Base-by-base conservation (phyloP, 2,888 invertebrate species). In the Hydrotaea cyrtoneurina region DNA sequence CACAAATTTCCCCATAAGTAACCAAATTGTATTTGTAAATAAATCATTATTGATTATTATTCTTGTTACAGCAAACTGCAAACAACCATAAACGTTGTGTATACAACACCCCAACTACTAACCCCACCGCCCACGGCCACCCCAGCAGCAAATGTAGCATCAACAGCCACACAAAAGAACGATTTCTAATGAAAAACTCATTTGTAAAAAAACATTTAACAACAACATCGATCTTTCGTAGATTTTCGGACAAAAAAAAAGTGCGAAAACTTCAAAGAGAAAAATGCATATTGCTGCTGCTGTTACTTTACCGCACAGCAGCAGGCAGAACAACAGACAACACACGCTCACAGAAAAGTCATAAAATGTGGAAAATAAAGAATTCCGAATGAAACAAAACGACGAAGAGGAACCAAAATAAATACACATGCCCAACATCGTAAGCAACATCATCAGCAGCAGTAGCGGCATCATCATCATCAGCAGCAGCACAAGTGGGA, bases 241-340 rank as follows among this genome's bases (percentile, higher is more conserved):
- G 13, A 13, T 69, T 46, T 69, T 39, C 21, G 46, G 43, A 7
- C 19, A 78, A 36, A 26, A 64, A 81, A 80, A 86, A 87, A 86
- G 87, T 87, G 87, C 86, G 87, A 87, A 87, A 86, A 87, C 87
- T 80, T 87, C 87, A 87, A 86, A 87, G 86, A 78, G 69, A 80
- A 85, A 80, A 64, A 39, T 73, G 66, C 76, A 77, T 71, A 23
- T 53, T 81, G 36, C 26, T 78, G 64, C 57, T 66, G 66, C 26
- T 73, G 15, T 23, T 50, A 26, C 46, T 50, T 50, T 50, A 36
- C 55, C 39, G 26, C 55, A 19, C 50, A 66, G 17, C 66, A 66
- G 11, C 46, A 46, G 46, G 31, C 62, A 36, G 19, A 7, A 5
- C 26, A 11, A 15, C 59, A 59, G 26, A 66, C 81, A 81, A 76